Percentiles rank a stretch among this genome's conserved stretches.
phyloP scores from a whole-genome alignment of 2,113 vertebrate genomes.

The Oryzias woworae region DNA sequence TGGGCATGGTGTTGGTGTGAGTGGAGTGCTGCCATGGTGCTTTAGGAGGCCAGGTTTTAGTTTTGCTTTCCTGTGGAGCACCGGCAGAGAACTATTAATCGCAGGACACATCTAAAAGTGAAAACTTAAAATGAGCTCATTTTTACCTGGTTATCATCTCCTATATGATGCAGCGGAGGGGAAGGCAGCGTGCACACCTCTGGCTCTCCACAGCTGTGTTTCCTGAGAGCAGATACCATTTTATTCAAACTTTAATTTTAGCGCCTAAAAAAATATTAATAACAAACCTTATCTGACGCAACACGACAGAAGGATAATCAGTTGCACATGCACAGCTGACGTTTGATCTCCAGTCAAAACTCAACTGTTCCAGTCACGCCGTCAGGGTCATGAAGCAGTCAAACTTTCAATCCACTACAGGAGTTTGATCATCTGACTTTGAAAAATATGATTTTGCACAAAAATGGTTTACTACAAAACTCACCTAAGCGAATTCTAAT shows the following conservation, averaged over 20 bases:
- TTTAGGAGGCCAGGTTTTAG: slow-evolving; percentile 99
- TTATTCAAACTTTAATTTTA: background rate
- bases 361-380: no score
- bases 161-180: slow-evolving; percentile 85
- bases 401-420: no score
- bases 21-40: slow-evolving; percentile 94
- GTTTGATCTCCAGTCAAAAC: no score
- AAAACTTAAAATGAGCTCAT: background rate
- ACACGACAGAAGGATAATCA: no score
- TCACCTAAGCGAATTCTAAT: no score
- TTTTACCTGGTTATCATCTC: slow-evolving; percentile 91
- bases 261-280: no score
- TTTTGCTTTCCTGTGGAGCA: slow-evolving; percentile 90
- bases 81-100: background rate
- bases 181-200: slow-evolving; percentile 90
- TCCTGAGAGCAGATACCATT: slow-evolving; percentile 70
- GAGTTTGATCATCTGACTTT: no score
- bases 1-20: slow-evolving; percentile 82
- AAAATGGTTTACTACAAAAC: no score
- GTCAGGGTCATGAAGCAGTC: no score
- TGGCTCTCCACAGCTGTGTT: slow-evolving; percentile 97
- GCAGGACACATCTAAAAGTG: background rate
- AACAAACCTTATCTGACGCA: no score
- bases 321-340: no score
- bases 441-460: no score